phyloP scores from a whole-genome alignment of 2,797 vertebrate genomes.

The Poecilia velifera region DNA sequence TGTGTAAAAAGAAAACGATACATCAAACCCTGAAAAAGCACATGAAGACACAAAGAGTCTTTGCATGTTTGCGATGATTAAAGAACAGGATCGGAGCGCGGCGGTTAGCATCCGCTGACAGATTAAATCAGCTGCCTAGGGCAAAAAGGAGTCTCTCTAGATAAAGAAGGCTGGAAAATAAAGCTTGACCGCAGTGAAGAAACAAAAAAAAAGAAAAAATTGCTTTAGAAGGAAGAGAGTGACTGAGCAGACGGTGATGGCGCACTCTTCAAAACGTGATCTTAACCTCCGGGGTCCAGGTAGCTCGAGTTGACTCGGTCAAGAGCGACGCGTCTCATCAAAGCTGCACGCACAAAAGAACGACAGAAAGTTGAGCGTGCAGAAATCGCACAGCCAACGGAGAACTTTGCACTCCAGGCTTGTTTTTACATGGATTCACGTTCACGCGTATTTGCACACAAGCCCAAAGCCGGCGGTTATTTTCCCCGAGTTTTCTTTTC shows the following conservation, averaged over 20 bases:
- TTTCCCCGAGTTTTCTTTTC: slow-evolving; percentile 33
- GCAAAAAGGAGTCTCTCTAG: slow-evolving; percentile 34
- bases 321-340: slow-evolving; percentile 27
- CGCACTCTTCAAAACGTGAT: slow-evolving; percentile 61
- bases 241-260: slow-evolving; percentile 30
- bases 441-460: slow-evolving; percentile 21
- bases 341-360: neutral
- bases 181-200: slow-evolving; percentile 23
- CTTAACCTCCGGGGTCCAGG: slow-evolving; percentile 45
- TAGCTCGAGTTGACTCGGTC: slow-evolving; percentile 54
- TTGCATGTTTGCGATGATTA: slow-evolving; percentile 36
- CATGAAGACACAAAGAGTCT: slow-evolving; percentile 7
- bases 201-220: slow-evolving; percentile 16
- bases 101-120: slow-evolving; percentile 33
- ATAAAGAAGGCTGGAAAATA: slow-evolving; percentile 32
- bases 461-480: slow-evolving; percentile 39
- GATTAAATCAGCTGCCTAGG: slow-evolving; percentile 42
- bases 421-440: slow-evolving; percentile 34
- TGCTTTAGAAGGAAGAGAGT: slow-evolving; percentile 25
- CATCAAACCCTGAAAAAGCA: slow-evolving; percentile 31
- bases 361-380: neutral
- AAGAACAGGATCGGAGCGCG: slow-evolving; percentile 29
- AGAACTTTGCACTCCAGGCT: slow-evolving; percentile 6
- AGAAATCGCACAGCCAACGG: neutral
- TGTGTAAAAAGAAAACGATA: neutral